Base-by-base conservation (phyloP, 2,113 vertebrate species). In the Zonotrichia leucophrys region DNA sequence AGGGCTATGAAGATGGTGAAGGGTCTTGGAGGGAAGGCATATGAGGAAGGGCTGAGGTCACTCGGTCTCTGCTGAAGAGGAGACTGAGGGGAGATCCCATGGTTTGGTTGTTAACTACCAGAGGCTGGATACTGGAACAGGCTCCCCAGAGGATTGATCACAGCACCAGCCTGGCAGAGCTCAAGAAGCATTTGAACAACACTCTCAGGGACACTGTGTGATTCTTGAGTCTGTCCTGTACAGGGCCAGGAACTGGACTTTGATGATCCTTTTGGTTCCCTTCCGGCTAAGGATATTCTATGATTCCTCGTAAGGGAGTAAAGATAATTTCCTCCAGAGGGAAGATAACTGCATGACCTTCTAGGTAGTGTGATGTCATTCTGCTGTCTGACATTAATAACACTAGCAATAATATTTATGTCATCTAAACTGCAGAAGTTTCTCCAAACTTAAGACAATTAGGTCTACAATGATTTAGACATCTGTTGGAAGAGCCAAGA, bases 1-100 rank as follows among this genome's bases (percentile, higher is more conserved):
- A 68, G 30, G 11, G 20, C 20, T 4, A 3, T 21, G 12, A 60
- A 35, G 30, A 47, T 47, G n/a, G 7, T 41, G 25, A 75, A 52
- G 9, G 9, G 7, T 23, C 11, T 47, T 5, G 16, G 53, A 4
- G 24, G 5, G 21, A 53, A 53, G 16, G 13, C 0, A 0, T 10
- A 6, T n/a, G 24, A 68, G 16, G 11, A 68, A 8, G 0, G 0
- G 6, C 13, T 62, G n/a, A 41, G n/a, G n/a, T 10, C 9, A 41
- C 24, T 47, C 2, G 4, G 1, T 60, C 17, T 41, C 20, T 35
- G 30, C 55, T 62, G 47, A 33, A 62, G 22, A 15, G 33, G 31
- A 66, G 10, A 39, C 15, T 52, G 28, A 74, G 15, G 4, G 12
- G 33, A 67, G 15, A 30, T 7, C 4, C n/a, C 78, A 60, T 0